Conservation (phyloP, 2,888 invertebrate species). For the Cephus pygmeus region DNA sequence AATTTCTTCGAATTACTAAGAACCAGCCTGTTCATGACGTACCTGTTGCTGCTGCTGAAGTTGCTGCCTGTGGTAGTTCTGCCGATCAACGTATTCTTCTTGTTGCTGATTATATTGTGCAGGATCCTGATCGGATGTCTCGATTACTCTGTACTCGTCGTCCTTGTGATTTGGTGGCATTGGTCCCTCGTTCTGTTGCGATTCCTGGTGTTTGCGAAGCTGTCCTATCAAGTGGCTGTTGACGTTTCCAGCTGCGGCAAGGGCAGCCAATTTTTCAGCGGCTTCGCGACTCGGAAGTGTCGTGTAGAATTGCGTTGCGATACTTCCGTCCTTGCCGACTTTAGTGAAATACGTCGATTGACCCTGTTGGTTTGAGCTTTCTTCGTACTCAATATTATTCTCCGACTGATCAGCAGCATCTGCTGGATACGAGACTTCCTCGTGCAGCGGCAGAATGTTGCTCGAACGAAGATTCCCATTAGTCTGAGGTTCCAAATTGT, state of each 20-base stretch:
- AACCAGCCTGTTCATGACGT: conserved; percentile 12
- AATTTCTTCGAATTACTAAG: conserved; percentile 6
- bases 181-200: conserved; percentile 44
- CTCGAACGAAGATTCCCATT: conserved; percentile 21
- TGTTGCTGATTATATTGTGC: conserved; percentile 58
- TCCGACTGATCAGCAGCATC: conserved; percentile 45
- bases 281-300: conserved; percentile 74
- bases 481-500: conserved; percentile 46
- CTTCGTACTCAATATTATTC: conserved; percentile 56
- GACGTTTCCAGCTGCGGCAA: conserved; percentile 70
- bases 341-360: conserved; percentile 68
- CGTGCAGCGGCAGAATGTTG: conserved; percentile 11
- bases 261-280: conserved; percentile 71
- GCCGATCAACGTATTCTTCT: too few relatives aligned
- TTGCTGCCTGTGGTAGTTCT: conserved; percentile 56
- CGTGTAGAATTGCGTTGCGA: conserved; percentile 66
- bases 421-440: conserved; percentile 20
- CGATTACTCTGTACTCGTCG: conserved; percentile 41
- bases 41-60: conserved; percentile 36
- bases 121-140: conserved; percentile 41
- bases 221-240: conserved; percentile 60
- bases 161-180: conserved; percentile 54
- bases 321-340: conserved; percentile 57
- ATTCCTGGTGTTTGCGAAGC: conserved; percentile 43
- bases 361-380: conserved; percentile 33